Evolutionary conservation across 2,888 invertebrate genomes (phyloP), one percentile per base, ranked within the genome.

Genomic region (Atrina japonica): DNA sequence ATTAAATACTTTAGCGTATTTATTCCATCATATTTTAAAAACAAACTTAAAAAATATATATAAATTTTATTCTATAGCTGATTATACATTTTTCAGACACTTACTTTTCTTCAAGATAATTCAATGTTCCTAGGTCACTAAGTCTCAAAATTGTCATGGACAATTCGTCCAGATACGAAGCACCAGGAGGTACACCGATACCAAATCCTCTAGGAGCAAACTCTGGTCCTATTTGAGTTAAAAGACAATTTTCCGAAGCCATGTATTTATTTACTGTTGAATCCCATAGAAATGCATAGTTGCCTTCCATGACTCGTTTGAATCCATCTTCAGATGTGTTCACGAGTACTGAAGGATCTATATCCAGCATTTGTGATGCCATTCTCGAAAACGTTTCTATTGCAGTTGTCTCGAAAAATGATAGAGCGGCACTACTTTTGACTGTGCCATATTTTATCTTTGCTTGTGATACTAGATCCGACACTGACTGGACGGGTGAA

Each of bases 231-330:
- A 86, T 83, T 65, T 82, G 81, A 75, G 83, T 85, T 18, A 81
- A 73, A 27, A 77, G 71, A 66, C 82, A 85, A 74, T 86, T 78
- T 11, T 61, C 61, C 30, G 80, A 80, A 3, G 82, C 80, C 67
- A 82, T 78, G 64, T 81, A 83, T 69, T 82, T 81, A 64, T 83
- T 86, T 6, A 88, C 85, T 1, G 88, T 86, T 3, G 82, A 82
- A 70, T 88, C 88, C 88, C 88, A 88, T 73, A 88, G 84, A 65
- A 88, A 88, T 3, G 85, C 88, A 66, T 87, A 86, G 49, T 85
- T 72, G 30, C 80, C 86, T 43, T 78, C 69, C 47, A 78, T 83
- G 6, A 86, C 88, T 73, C 78, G 80, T 27, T 65, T 49, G 45
- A 79, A 82, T 6, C 86, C 88, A 40, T 79, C 80, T 0, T 58